A percentile compares a stretch with the other conserved stretches of the same genome.
Evolutionary conservation across 2,797 vertebrate species (phyloP).

Genomic region (Thamnophis elegans): DNA sequence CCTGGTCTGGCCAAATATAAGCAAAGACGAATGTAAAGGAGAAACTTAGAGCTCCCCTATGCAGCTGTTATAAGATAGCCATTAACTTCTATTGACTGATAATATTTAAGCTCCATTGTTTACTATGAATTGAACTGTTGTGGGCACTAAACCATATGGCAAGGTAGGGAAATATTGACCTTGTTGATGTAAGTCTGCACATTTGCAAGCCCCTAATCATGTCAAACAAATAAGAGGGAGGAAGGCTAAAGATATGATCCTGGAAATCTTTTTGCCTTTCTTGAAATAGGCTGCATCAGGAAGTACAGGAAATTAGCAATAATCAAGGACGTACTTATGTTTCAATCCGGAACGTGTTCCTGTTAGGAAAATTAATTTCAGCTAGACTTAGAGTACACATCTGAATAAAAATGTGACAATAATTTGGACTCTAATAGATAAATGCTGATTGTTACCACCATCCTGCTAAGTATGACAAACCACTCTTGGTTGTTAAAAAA

Average conservation of each 20-base stretch:
- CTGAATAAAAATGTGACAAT: neutral
- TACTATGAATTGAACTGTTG: neutral
- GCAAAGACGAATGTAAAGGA: neutral
- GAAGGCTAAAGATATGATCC: neutral
- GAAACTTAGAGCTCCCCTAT: neutral
- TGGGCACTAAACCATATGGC: conserved; percentile 28
- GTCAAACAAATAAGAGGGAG: neutral
- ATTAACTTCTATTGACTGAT: conserved; percentile 22
- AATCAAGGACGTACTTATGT: neutral
- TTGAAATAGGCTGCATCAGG: neutral
- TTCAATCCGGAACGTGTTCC: neutral
- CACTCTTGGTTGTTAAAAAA: neutral
- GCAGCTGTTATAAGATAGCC: conserved; percentile 19
- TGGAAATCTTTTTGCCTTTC: conserved; percentile 1
- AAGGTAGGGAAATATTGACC: conserved; percentile 2
- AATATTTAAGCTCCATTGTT: conserved; percentile 4
- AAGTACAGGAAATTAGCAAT: conserved; percentile 29
- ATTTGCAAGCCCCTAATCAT: neutral
- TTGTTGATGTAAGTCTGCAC: neutral
- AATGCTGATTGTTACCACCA: neutral
- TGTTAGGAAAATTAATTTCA: conserved; percentile 2
- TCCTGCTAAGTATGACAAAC: neutral
- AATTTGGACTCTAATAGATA: neutral
- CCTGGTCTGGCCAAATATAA: neutral
- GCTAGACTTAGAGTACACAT: neutral